Conservation (phyloP, 2,113 vertebrate species). For the Hystrix cristata region DNA sequence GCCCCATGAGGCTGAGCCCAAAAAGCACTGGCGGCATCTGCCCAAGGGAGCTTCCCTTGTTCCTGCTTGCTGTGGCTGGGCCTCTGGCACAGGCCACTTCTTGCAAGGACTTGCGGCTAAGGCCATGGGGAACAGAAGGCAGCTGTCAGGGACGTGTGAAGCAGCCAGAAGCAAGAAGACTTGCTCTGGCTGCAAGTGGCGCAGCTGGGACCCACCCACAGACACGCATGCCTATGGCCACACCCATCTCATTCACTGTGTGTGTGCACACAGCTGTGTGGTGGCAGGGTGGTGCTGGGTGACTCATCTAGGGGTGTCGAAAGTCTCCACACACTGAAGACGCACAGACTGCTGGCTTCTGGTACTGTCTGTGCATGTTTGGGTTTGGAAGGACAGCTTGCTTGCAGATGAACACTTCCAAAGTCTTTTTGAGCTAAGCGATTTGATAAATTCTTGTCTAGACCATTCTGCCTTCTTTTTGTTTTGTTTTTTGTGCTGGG, state of each 20-base stretch:
- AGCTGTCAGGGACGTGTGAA: background rate
- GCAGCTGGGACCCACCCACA: background rate
- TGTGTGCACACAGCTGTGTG: background rate
- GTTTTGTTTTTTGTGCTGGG: too few relatives aligned
- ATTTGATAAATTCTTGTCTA: conserved; percentile 58
- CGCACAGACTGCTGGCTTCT: conserved; percentile 9
- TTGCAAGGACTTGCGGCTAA: background rate
- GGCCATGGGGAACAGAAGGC: background rate
- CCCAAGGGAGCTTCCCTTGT: background rate
- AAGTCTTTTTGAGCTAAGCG: conserved; percentile 42
- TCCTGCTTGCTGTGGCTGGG: background rate
- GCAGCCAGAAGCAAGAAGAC: background rate
- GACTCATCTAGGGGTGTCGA: background rate
- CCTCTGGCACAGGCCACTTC: background rate
- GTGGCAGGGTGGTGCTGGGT: background rate
- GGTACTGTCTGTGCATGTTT: conserved; percentile 36
- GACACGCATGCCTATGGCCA: background rate
- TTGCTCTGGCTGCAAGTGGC: background rate
- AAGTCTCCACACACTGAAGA: background rate
- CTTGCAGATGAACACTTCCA: conserved; percentile 51
- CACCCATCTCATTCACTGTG: background rate
- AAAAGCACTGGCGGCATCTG: background rate
- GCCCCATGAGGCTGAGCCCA: background rate
- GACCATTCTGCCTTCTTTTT: background rate
- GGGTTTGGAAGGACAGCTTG: conserved; percentile 50